Conservation (phyloP, 2,888 invertebrate genomes). For the Sarcophaga caerulescens region DNA sequence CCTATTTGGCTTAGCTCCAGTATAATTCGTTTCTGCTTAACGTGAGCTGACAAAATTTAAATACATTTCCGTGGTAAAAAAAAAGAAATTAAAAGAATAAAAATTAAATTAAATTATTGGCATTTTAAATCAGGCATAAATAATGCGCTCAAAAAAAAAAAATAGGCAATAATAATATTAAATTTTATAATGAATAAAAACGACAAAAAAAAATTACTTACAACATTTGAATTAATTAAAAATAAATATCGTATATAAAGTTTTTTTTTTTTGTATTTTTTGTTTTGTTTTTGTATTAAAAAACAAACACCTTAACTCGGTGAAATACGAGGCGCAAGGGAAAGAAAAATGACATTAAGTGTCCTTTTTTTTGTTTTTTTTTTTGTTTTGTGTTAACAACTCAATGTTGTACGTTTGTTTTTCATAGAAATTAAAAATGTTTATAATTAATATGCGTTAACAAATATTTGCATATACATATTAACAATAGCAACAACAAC, state of each 20-base stretch:
- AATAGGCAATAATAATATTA: constrained; percentile 13
- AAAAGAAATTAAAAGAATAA: not conserved
- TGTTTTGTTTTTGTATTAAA: not conserved
- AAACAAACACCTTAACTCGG: not conserved
- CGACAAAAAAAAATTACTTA: constrained; percentile 14
- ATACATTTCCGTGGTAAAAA: not conserved
- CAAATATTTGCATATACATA: constrained; percentile 54
- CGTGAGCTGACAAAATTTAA: too few relatives aligned
- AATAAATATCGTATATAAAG: not conserved
- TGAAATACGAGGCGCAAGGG: not conserved
- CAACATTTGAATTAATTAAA: constrained; percentile 64
- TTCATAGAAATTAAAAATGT: constrained; percentile 12
- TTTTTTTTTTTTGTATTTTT: too few relatives aligned
- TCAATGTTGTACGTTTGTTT: not conserved
- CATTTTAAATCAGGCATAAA: constrained; percentile 60
- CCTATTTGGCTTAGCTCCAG: too few relatives aligned
- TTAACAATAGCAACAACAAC: constrained; percentile 41
- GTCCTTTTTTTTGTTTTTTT: constrained; percentile 8
- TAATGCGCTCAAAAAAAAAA: not conserved
- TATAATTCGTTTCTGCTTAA: too few relatives aligned
- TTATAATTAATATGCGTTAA: constrained; percentile 37
- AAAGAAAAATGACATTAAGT: constrained; percentile 35
- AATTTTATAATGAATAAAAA: not conserved
- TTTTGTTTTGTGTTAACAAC: not conserved
- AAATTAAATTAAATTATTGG: constrained; percentile 53